Conservation (phyloP, 2,888 invertebrate species). For the Sialis lutaria region DNA sequence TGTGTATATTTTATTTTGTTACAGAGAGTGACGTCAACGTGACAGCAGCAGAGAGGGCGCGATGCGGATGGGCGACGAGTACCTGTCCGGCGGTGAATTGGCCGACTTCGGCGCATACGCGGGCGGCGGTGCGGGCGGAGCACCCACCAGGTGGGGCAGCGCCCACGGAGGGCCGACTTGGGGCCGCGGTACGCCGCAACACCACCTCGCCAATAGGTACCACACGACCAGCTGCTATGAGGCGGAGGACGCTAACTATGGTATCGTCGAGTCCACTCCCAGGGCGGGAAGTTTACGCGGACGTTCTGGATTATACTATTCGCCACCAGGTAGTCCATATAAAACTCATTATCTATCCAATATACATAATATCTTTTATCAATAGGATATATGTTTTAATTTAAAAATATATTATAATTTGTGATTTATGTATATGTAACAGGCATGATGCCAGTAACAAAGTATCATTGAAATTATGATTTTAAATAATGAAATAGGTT, state of each 20-base stretch:
- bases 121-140: conserved; percentile 15
- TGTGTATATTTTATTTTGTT: too few relatives aligned
- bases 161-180: conserved; percentile 6
- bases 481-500: too few relatives aligned
- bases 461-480: too few relatives aligned
- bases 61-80: conserved; percentile 15
- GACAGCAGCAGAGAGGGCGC: not conserved
- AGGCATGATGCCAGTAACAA: too few relatives aligned
- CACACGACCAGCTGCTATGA: conserved; percentile 3
- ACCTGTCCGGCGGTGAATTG: conserved; percentile 23
- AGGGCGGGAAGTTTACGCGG: conserved; percentile 37
- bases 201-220: conserved; percentile 11
- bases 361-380: not conserved
- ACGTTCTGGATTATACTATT: conserved; percentile 62
- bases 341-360: not conserved
- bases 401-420: too few relatives aligned
- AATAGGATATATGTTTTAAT: too few relatives aligned
- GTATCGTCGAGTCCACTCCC: conserved; percentile 39
- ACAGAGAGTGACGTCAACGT: too few relatives aligned
- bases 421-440: too few relatives aligned
- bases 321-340: conserved; percentile 37
- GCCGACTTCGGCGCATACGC: conserved; percentile 24
- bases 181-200: conserved; percentile 16
- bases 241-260: conserved; percentile 17
- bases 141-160: conserved; percentile 11